phyloP scores from a whole-genome alignment of 1,140 invertebrate species.

The Coelopa frigida region DNA sequence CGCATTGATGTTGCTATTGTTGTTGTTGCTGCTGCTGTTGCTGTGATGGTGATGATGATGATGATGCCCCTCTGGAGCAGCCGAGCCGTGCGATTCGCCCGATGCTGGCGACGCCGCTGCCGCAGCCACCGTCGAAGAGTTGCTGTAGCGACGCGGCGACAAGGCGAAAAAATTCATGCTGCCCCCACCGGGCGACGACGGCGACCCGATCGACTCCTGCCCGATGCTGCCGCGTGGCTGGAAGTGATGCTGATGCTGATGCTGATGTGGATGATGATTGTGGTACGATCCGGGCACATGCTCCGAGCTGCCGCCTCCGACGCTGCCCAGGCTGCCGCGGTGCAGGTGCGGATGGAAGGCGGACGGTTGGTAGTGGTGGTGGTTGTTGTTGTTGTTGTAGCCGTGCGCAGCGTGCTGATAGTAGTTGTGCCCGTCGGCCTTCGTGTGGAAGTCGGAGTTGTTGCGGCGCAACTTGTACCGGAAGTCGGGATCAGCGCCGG shows the following conservation, averaged over 20 bases:
- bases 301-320: not conserved
- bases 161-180: constrained; percentile 29
- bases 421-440: constrained; percentile 17
- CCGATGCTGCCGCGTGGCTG: constrained; percentile 17
- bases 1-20: constrained; percentile 16
- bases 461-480: constrained; percentile 39
- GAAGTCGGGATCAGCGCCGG: constrained; percentile 28
- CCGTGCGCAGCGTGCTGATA: constrained; percentile 1
- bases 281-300: not conserved
- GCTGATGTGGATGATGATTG: constrained; percentile 7
- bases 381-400: not conserved
- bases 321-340: constrained; percentile 9
- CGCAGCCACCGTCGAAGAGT: constrained; percentile 36
- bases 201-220: constrained; percentile 17
- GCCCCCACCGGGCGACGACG: constrained; percentile 1
- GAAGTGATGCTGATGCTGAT: constrained; percentile 14
- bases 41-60: constrained; percentile 18
- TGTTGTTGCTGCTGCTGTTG: constrained; percentile 18
- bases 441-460: constrained; percentile 37
- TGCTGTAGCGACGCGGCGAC: constrained; percentile 36
- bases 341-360: too few relatives aligned
- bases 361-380: too few relatives aligned
- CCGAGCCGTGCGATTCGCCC: constrained; percentile 18
- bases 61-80: too few relatives aligned
- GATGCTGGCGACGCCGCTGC: not conserved